Evolutionary conservation across 1,140 invertebrate genomes (phyloP).

Genomic region (Battus philenor): DNA sequence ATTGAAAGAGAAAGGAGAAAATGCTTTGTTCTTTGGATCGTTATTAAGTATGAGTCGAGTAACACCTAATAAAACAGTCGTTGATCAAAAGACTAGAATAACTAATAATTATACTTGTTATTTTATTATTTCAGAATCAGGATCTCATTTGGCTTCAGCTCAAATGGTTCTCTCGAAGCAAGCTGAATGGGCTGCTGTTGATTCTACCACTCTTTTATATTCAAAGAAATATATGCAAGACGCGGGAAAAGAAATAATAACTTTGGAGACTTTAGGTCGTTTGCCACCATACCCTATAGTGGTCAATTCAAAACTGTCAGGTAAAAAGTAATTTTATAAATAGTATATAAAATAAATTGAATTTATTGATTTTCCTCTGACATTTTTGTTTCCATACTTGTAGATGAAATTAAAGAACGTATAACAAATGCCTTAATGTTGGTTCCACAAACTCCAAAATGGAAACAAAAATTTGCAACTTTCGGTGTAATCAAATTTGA

Average conservation of each 20-base stretch:
- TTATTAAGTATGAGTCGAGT: too few species aligned
- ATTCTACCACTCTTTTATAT: constrained; percentile 77
- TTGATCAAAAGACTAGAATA: too few species aligned
- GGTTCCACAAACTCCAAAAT: constrained; percentile 57
- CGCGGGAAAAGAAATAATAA: constrained; percentile 74
- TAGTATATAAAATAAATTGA: constrained; percentile 2
- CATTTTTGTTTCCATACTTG: constrained; percentile 25
- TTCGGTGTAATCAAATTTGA: constrained; percentile 76
- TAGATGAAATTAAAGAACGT: constrained; percentile 69
- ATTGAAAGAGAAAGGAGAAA: constrained; percentile 78
- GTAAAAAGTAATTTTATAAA: constrained; percentile 44
- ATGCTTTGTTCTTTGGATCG: constrained; percentile 79
- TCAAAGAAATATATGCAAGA: constrained; percentile 77
- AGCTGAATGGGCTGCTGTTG: constrained; percentile 79
- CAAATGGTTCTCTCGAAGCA: constrained; percentile 79
- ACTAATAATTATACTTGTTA: not conserved
- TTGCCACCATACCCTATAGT: constrained; percentile 79
- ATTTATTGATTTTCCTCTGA: constrained; percentile 2
- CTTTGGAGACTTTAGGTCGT: constrained; percentile 78
- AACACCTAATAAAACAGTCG: constrained; percentile 21
- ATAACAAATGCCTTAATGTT: constrained; percentile 65
- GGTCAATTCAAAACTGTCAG: constrained; percentile 74
- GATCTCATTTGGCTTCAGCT: constrained; percentile 78
- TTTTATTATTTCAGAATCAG: constrained; percentile 58
- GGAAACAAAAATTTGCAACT: constrained; percentile 70